These are phyloP conservation scores for Drosophila macrospina DNA, from an alignment of 2,888 invertebrate species.

Conservation along the genomic window DNA sequence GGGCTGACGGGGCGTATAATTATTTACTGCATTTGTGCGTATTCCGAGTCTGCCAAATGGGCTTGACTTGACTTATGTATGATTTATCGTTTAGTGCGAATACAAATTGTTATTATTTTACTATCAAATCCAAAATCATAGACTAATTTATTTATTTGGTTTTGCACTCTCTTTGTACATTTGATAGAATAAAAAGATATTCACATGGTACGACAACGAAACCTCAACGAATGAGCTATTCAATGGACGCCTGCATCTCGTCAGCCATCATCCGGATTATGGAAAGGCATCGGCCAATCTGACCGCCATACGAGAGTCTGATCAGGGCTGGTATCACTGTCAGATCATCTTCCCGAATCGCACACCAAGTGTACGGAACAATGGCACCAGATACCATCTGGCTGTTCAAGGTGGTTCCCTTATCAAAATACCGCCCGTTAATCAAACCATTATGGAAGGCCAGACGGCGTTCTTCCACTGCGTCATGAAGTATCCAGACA, in stretches of 20 bases:
- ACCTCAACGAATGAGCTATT: constrained; percentile 89
- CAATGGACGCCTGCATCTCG: constrained; percentile 89
- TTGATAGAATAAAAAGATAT: constrained; percentile 90
- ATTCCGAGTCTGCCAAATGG: constrained; percentile 13
- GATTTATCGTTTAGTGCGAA: constrained; percentile 31
- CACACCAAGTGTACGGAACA: constrained; percentile 92
- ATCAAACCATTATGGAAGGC: constrained; percentile 94
- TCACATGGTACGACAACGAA: constrained; percentile 92
- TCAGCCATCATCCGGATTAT: constrained; percentile 86
- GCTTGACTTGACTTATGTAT: constrained; percentile 46
- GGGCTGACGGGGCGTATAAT: constrained; percentile 44
- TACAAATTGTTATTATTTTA: constrained; percentile 41
- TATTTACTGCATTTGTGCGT: constrained; percentile 38
- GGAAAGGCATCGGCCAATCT: constrained; percentile 91
- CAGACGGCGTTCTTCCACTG: constrained; percentile 93
- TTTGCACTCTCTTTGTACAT: neutral
- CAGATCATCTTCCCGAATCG: constrained; percentile 94
- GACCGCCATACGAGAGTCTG: constrained; percentile 93
- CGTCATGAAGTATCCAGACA: constrained; percentile 90
- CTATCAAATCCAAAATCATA: constrained; percentile 22
- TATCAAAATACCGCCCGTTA: constrained; percentile 94
- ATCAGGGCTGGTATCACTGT: constrained; percentile 97
- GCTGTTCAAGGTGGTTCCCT: constrained; percentile 95
- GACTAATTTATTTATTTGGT: constrained; percentile 24
- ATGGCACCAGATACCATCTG: constrained; percentile 95